Conservation (phyloP, 2,113 vertebrate species). For the Gnathochromis pfefferi region DNA sequence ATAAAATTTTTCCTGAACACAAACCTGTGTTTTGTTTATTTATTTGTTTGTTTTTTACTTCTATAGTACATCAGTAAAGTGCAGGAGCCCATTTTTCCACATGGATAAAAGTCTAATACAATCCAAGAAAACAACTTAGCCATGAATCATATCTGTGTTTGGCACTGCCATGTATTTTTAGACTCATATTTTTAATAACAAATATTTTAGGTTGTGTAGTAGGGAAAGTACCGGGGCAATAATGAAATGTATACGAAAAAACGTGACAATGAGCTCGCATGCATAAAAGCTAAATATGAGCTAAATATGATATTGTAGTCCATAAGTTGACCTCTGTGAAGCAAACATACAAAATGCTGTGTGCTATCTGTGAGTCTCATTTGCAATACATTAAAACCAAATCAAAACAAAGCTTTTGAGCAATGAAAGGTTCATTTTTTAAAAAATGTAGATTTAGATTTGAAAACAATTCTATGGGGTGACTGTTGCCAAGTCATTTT, state of each 20-base stretch:
- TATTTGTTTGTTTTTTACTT: neutral
- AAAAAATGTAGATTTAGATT: fast-evolving
- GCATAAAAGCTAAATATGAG: neutral
- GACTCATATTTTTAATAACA: neutral
- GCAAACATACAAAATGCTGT: neutral
- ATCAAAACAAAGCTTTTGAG: neutral
- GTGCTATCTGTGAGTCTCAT: neutral
- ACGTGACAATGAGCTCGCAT: fast-evolving
- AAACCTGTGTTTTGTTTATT: neutral
- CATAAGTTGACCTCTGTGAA: neutral
- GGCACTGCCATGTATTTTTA: neutral
- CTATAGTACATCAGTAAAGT: fast-evolving
- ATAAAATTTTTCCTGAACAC: neutral
- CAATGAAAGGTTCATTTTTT: fast-evolving
- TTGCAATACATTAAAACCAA: neutral
- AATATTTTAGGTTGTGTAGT: neutral
- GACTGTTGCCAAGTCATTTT: neutral
- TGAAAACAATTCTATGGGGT: neutral
- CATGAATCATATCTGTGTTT: neutral
- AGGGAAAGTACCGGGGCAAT: too few species aligned
- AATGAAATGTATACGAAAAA: fast-evolving
- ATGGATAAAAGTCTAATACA: fast-evolving
- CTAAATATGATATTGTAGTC: neutral
- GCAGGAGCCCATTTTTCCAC: fast-evolving
- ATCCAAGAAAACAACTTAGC: neutral